Conservation (phyloP, 2,113 vertebrate genomes). For the Eptesicus fuscus region DNA sequence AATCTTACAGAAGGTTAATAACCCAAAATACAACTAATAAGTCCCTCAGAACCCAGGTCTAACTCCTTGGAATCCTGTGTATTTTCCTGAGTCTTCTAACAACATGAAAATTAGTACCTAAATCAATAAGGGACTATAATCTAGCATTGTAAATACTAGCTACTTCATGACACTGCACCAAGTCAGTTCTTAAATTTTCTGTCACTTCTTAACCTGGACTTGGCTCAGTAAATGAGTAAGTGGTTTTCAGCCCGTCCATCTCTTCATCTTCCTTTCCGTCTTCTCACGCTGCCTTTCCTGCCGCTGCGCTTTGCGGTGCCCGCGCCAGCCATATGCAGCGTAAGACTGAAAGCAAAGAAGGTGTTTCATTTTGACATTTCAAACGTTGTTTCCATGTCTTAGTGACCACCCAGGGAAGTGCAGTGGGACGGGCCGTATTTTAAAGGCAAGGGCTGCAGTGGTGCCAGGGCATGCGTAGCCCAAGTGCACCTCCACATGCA, state of each 20-base stretch:
- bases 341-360: not conserved
- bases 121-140: not conserved
- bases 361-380: not conserved
- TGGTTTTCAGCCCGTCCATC: not conserved
- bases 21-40: not conserved
- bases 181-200: not conserved
- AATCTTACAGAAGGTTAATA: not conserved
- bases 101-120: not conserved
- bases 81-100: not conserved
- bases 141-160: not conserved
- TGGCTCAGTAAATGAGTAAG: not conserved
- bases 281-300: not conserved
- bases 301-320: not conserved
- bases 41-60: not conserved
- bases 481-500: accelerated
- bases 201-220: not conserved
- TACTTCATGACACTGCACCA: not conserved
- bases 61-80: not conserved
- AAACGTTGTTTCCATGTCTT: not conserved
- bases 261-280: not conserved
- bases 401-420: not conserved
- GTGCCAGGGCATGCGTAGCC: too few species aligned
- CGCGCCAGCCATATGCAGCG: not conserved
- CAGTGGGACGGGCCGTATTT: not conserved
- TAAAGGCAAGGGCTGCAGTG: not conserved